Evolutionary conservation across 2,797 vertebrate species (phyloP).

Genomic region (Lutjanus argentimaculatus): DNA sequence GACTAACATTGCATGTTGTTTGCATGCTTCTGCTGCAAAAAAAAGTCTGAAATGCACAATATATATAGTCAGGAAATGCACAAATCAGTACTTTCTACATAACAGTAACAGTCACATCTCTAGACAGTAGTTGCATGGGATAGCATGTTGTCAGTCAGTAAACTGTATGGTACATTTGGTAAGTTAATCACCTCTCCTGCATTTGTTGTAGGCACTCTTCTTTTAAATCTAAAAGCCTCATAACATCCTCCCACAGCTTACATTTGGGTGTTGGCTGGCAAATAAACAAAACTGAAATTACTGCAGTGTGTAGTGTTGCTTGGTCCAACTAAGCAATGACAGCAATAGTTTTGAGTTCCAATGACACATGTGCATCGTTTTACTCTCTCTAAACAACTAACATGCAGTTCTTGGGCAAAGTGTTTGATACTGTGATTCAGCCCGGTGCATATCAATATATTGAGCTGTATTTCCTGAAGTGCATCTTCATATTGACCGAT

Average conservation of each 20-base stretch:
- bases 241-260: conserved; percentile 43
- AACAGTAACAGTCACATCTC: not conserved
- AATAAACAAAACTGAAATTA: conserved; percentile 51
- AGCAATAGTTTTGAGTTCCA: conserved; percentile 18
- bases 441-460: conserved; percentile 6
- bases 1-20: conserved; percentile 7
- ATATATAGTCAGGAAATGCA: not conserved
- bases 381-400: conserved; percentile 14
- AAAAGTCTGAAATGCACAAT: conserved; percentile 5
- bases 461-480: conserved; percentile 7
- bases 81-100: not conserved
- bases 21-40: conserved; percentile 7
- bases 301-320: conserved; percentile 24
- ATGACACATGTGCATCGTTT: not conserved
- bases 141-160: not conserved
- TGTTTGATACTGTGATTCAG: conserved; percentile 11
- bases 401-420: not conserved
- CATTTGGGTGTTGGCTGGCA: conserved; percentile 54
- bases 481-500: conserved; percentile 4
- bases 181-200: conserved; percentile 1
- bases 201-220: conserved; percentile 26
- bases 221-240: conserved; percentile 42
- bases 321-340: conserved; percentile 19
- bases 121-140: not conserved
- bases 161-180: conserved; percentile 1